Percentiles rank a stretch among this genome's conserved stretches.
These are phyloP conservation scores for Irena cyanogastra DNA, from an alignment of 2,113 vertebrate species.

Conservation along the genomic window DNA sequence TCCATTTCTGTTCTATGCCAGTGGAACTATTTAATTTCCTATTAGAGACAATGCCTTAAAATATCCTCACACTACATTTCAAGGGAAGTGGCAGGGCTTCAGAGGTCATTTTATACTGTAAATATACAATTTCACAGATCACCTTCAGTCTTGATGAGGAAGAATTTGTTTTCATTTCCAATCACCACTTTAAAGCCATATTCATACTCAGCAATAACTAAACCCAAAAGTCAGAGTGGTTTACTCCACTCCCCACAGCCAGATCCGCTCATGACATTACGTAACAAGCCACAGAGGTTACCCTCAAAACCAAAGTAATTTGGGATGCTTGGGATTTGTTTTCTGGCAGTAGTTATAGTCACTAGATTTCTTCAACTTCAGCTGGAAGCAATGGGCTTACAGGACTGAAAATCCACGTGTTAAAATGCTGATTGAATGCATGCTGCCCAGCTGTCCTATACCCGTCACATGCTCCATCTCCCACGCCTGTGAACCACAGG, in stretches of 20 bases:
- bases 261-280: background rate
- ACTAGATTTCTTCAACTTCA: background rate
- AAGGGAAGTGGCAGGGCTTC: background rate
- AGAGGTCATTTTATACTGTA: background rate
- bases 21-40: background rate
- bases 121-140: background rate
- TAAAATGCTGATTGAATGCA: constrained; percentile 7
- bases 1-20: background rate
- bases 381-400: background rate
- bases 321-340: background rate
- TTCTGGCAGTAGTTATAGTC: background rate
- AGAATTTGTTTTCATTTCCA: background rate
- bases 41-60: background rate
- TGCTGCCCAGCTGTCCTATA: background rate
- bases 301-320: background rate
- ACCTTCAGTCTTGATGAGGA: background rate
- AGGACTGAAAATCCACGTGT: background rate
- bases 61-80: background rate
- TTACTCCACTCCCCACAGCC: background rate
- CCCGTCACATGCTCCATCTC: constrained; percentile 16
- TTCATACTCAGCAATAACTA: background rate
- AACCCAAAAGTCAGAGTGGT: background rate
- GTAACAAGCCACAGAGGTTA: background rate
- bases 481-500: background rate
- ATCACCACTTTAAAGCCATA: background rate